Conservation (phyloP, 2,113 vertebrate genomes). For the Gallinago undulata region DNA sequence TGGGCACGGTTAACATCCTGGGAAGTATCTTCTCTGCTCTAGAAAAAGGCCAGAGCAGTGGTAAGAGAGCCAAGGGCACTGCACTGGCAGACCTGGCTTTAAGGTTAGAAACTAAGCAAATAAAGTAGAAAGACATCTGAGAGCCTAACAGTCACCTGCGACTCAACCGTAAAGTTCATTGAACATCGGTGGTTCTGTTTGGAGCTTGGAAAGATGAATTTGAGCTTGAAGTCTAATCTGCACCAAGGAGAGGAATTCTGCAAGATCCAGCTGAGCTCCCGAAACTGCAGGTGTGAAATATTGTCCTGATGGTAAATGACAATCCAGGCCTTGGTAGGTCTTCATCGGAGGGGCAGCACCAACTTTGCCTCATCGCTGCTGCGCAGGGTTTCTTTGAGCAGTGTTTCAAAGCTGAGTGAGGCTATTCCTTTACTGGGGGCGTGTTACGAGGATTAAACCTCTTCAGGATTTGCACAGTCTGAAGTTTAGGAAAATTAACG, state of each 20-base stretch:
- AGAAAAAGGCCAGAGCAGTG: background rate
- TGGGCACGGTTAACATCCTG: background rate
- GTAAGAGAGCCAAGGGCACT: background rate
- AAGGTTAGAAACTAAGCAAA: background rate
- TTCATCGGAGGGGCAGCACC: fast-evolving
- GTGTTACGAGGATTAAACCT: background rate
- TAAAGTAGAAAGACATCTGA: background rate
- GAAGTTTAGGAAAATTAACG: background rate
- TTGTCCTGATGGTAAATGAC: background rate
- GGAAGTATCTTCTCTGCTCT: background rate
- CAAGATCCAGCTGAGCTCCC: background rate
- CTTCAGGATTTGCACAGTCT: background rate
- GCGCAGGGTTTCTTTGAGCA: background rate
- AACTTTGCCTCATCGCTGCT: fast-evolving
- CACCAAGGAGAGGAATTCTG: background rate
- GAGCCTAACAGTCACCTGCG: background rate
- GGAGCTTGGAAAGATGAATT: background rate
- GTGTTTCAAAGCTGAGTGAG: background rate
- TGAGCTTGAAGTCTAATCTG: background rate
- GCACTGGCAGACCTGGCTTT: background rate
- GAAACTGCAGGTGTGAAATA: background rate
- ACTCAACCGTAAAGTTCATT: fast-evolving
- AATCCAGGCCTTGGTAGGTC: background rate
- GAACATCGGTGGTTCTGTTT: background rate
- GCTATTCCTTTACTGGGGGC: background rate